A percentile compares a stretch with the other conserved stretches of the same genome.
Conservation (phyloP, 2,888 invertebrate species). For the Pyrrhosoma nymphula region DNA sequence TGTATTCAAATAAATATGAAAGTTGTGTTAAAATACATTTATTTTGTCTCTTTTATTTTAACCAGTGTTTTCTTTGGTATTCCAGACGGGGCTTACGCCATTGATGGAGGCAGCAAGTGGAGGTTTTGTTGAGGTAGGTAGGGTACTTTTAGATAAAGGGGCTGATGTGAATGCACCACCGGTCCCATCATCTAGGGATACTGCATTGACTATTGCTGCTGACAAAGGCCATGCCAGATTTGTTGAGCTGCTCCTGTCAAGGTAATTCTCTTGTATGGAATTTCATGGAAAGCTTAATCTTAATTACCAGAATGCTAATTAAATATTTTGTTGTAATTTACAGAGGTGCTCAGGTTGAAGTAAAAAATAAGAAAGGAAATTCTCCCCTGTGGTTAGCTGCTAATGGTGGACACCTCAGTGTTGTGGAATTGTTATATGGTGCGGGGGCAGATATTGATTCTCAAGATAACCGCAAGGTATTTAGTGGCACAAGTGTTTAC, state of each 20-base stretch:
- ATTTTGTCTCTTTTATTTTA: too few relatives aligned
- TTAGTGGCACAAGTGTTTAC: neutral
- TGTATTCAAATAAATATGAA: too few relatives aligned
- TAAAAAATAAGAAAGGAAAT: conserved; percentile 99
- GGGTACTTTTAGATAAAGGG: conserved; percentile 95
- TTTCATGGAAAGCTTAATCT: conserved; percentile 12
- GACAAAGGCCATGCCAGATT: conserved; percentile 99
- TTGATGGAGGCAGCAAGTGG: conserved; percentile 99
- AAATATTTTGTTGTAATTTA: conserved; percentile 72
- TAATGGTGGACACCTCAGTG: conserved; percentile 97
- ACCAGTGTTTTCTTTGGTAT: conserved; percentile 66
- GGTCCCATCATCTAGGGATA: conserved; percentile 98
- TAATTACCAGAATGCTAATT: neutral
- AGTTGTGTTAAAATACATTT: too few relatives aligned
- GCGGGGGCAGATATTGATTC: conserved; percentile 97
- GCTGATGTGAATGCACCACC: conserved; percentile 99
- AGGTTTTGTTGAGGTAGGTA: conserved; percentile 98
- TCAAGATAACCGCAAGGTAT: conserved; percentile 96
- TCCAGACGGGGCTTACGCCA: conserved; percentile 96
- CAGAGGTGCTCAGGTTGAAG: conserved; percentile 95
- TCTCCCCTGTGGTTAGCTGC: conserved; percentile 99
- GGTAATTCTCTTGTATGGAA: conserved; percentile 76
- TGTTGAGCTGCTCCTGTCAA: conserved; percentile 89
- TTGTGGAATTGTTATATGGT: conserved; percentile 95
- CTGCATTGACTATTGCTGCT: conserved; percentile 99